Evolutionary conservation across 2,888 invertebrate species (phyloP).

Genomic region (Callimorpha dominula): DNA sequence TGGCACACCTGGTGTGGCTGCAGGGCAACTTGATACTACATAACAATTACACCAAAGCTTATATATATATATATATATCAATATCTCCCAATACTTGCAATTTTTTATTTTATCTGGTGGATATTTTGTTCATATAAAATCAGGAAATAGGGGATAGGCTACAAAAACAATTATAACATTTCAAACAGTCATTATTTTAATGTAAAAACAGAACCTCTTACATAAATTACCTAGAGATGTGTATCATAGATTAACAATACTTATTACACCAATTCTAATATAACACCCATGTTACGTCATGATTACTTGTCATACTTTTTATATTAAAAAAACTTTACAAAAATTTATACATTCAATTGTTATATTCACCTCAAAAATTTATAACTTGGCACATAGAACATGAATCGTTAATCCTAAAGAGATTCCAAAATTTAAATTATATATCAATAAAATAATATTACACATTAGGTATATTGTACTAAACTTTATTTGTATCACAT

Average conservation of each 20-base stretch:
- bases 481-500: conserved; percentile 70
- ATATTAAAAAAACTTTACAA: conserved; percentile 50
- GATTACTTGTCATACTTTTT: conserved; percentile 44
- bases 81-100: no score
- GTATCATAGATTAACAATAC: conserved; percentile 76
- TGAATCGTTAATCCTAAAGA: conserved; percentile 45
- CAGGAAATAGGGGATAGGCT: not conserved
- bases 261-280: conserved; percentile 71
- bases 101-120: no score
- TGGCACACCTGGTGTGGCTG: no score
- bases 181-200: conserved; percentile 79
- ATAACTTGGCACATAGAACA: conserved; percentile 70
- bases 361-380: conserved; percentile 53
- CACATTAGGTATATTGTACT: conserved; percentile 32
- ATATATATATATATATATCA: no score
- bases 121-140: not conserved
- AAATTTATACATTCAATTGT: conserved; percentile 49
- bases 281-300: conserved; percentile 59
- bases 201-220: conserved; percentile 82
- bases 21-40: no score
- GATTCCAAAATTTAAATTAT: conserved; percentile 51
- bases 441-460: conserved; percentile 31
- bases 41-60: no score
- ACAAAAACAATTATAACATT: conserved; percentile 55
- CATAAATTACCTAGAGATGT: conserved; percentile 69